Base-by-base conservation (phyloP, 2,797 vertebrate species). In the Alosa sapidissima region DNA sequence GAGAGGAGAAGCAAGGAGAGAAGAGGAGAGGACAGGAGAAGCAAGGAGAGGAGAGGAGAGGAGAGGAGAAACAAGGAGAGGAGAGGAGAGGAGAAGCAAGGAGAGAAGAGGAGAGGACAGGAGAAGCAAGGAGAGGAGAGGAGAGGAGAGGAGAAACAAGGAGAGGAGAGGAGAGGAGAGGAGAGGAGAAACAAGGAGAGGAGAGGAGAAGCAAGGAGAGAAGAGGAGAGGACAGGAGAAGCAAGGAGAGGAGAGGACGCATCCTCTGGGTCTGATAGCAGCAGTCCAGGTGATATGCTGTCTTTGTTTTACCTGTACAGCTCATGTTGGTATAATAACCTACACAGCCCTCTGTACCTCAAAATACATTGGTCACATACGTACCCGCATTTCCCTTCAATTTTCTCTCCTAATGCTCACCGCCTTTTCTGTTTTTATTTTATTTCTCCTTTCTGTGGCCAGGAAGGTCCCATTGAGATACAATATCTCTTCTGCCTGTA, bases 351-450 rank as follows among this genome's bases (percentile, higher is more conserved):
- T 19, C 16, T 19, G 14, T 45, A 9, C 19, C 72, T 41, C 33
- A 75, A 78, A 78, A 78, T 41, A 47, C 72, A 78, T 78, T 78
- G n/a, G 72, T 78, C 72, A 78, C 16, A 78, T 41, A 78, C 72
- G 45, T 19, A 6, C 72, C 14, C 33, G 9, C 72, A 47, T 45
- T 47, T 78, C 72, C 72, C 19, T 14, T 14, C 14, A 41, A 14
- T 41, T 33, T 45, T 13, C 9, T 41, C 19, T 21, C 41, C 6
- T 7, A 41, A 45, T 78, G 5, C 36, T 41, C 68, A 45, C 68
- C 33, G 36, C 33, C 33, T 75, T 2, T 75, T 75, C 33, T 41
- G 19, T 33, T 41, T 41, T 41, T 41, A 41, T 41, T 2, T 41
- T 41, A 0, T 41, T 41, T 41, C 1, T 4, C 41, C 41, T 2